Conservation (phyloP, 2,113 vertebrate species). For the Castor canadensis region DNA sequence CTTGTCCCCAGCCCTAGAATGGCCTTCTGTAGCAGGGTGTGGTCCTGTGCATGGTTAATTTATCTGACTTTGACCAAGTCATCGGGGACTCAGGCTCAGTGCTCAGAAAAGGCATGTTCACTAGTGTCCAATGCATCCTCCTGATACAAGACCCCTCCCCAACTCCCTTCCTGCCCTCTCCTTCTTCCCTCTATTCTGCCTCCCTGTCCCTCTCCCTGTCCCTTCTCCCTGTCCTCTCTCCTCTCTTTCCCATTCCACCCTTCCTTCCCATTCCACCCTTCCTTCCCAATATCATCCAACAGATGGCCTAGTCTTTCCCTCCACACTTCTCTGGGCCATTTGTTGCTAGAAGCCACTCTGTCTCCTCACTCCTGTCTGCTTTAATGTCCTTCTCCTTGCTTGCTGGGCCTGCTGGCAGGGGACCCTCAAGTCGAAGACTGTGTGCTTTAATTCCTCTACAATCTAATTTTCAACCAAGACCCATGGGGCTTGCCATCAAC, state of each 20-base stretch:
- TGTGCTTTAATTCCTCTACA: neutral
- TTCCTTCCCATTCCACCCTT: neutral
- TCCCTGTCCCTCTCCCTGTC: no score
- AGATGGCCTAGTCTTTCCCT: neutral
- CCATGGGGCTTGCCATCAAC: neutral
- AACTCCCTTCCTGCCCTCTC: neutral
- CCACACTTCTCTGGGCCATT: neutral
- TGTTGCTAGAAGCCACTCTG: neutral
- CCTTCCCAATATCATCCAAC: neutral
- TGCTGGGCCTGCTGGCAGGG: neutral
- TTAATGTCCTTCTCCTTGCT: neutral
- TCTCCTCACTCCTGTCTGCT: neutral
- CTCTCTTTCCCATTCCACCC: no score
- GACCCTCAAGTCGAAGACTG: neutral
- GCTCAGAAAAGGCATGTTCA: neutral
- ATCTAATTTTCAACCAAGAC: neutral
- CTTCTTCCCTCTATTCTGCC: no score
- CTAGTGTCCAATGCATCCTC: neutral
- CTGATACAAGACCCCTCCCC: neutral
- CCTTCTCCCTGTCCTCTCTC: no score
- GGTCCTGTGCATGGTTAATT: neutral
- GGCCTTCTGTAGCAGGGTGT: neutral
- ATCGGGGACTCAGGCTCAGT: neutral
- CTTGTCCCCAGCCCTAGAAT: neutral
- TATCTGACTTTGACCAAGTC: neutral